phyloP scores from a whole-genome alignment of 2,113 vertebrate genomes.

The Bungarus multicinctus region DNA sequence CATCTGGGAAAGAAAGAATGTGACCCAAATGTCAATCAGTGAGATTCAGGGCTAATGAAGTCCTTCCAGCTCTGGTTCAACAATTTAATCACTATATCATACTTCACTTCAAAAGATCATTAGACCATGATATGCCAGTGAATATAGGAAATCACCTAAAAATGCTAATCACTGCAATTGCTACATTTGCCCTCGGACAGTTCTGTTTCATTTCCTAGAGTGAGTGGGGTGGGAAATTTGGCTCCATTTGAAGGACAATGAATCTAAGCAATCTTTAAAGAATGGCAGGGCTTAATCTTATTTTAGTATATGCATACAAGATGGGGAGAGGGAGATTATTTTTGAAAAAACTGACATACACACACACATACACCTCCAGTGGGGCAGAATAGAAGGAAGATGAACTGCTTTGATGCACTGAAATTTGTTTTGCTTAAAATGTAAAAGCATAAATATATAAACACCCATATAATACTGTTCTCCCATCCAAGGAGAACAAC shows the following conservation, averaged over 20 bases:
- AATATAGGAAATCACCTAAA: neutral
- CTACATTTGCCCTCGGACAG: neutral
- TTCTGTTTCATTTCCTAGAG: neutral
- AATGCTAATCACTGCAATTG: neutral
- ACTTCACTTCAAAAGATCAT: neutral
- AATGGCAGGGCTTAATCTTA: neutral
- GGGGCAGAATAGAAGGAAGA: neutral
- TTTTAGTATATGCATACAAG: neutral
- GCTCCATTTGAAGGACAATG: neutral
- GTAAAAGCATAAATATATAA: neutral
- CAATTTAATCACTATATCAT: neutral
- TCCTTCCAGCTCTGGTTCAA: neutral
- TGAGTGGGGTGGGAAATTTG: neutral
- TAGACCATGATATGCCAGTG: neutral
- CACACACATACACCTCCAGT: neutral
- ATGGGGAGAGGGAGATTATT: neutral
- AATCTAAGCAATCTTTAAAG: neutral
- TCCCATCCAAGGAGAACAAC: neutral
- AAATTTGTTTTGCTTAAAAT: neutral
- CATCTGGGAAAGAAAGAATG: neutral
- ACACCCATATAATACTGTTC: neutral
- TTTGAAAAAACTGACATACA: neutral
- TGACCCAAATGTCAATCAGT: neutral
- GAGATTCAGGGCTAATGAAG: neutral
- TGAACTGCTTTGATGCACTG: neutral